A percentile compares a stretch with the other conserved stretches of the same genome.
Evolutionary conservation across 2,888 invertebrate species (phyloP).

Genomic region (Nudaria mundana): DNA sequence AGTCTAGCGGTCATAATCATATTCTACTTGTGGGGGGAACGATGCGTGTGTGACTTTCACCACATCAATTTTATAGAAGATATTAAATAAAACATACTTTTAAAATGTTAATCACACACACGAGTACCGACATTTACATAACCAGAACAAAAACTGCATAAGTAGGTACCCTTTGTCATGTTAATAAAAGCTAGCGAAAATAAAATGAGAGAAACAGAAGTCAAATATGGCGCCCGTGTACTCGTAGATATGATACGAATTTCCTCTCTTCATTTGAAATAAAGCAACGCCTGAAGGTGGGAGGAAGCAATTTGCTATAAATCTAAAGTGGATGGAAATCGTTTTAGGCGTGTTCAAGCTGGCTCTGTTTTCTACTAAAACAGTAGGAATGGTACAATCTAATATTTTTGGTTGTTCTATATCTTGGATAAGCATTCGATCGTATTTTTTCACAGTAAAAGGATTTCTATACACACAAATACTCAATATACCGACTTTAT

Average conservation of each 20-base stretch:
- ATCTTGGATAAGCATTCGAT: conserved; percentile 16
- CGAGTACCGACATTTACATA: conserved; percentile 6
- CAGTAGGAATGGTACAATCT: conserved; percentile 12
- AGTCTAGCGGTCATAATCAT: no score
- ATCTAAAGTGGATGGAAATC: conserved; percentile 65
- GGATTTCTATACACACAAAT: no score
- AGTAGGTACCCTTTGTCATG: conserved; percentile 23
- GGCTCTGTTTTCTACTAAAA: conserved; percentile 43
- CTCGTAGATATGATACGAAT: conserved; percentile 32
- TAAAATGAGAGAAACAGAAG: conserved; percentile 30
- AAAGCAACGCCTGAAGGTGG: conserved; percentile 66
- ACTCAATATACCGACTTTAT: no score
- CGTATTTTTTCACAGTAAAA: background rate
- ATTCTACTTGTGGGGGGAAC: no score
- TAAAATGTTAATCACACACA: background rate
- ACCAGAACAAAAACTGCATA: conserved; percentile 15
- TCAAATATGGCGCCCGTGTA: conserved; percentile 25
- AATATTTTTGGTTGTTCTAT: conserved; percentile 17
- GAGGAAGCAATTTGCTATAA: conserved; percentile 73
- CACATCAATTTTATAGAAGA: no score
- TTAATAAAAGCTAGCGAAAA: conserved; percentile 21
- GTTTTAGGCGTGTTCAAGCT: conserved; percentile 60
- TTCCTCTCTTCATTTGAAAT: conserved; percentile 52
- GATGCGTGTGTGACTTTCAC: no score
- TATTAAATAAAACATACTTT: no score